Evolutionary conservation across 2,888 invertebrate genomes (phyloP).

Genomic region (Lathronympha strigana): DNA sequence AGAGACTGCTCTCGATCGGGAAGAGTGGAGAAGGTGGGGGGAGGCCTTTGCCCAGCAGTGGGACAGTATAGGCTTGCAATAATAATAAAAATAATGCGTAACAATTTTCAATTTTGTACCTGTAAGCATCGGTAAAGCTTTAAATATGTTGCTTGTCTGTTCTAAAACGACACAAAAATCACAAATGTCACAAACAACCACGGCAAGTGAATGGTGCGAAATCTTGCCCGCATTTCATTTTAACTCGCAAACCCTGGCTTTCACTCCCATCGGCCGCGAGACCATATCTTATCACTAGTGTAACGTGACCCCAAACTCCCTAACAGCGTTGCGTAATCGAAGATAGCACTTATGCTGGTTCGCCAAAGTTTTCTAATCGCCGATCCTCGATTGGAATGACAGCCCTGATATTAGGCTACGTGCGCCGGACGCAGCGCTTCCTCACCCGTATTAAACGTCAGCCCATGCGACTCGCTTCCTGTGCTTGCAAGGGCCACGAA

Average conservation of each 20-base stretch:
- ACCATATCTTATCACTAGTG: neutral
- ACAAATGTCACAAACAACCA: conserved; percentile 1
- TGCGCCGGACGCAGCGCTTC: conserved; percentile 56
- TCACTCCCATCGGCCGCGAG: neutral
- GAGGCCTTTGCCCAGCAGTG: too few relatives aligned
- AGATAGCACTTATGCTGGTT: neutral
- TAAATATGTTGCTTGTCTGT: neutral
- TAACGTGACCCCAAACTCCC: neutral
- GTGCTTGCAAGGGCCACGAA: conserved; percentile 41
- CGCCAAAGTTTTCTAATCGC: neutral
- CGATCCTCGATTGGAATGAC: neutral
- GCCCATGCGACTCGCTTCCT: conserved; percentile 58
- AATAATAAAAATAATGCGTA: too few relatives aligned
- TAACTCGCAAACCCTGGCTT: conserved; percentile 28
- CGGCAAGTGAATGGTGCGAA: conserved; percentile 25
- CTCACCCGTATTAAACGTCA: conserved; percentile 57
- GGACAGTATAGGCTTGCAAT: too few relatives aligned
- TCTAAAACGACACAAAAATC: neutral
- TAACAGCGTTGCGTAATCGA: neutral
- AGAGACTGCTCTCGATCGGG: too few relatives aligned
- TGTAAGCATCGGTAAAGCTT: neutral
- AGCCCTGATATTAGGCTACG: conserved; percentile 33
- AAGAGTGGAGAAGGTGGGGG: too few relatives aligned
- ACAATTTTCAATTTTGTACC: too few relatives aligned
- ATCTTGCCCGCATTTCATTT: conserved; percentile 32